These are phyloP conservation scores for Ectemnius continuus DNA, from an alignment of 2,888 invertebrate genomes.

Conservation along the genomic window DNA sequence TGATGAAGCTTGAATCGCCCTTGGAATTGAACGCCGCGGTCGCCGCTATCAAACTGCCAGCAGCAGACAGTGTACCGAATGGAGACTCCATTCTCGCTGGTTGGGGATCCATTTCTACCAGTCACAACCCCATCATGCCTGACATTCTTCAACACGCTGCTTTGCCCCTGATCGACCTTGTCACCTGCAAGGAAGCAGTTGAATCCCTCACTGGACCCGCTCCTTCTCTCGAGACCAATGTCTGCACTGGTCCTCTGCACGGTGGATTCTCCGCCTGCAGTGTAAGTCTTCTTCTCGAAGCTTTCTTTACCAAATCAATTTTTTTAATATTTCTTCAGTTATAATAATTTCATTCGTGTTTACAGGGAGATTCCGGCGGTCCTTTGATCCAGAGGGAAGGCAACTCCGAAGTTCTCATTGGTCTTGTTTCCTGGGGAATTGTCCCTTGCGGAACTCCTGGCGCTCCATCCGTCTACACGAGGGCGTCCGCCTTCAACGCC, in stretches of 20 bases:
- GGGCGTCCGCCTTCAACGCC: conserved; percentile 68
- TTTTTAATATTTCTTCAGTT: neutral
- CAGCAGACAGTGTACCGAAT: conserved; percentile 53
- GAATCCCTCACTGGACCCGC: conserved; percentile 52
- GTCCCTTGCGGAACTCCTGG: conserved; percentile 72
- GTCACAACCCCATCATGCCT: conserved; percentile 61
- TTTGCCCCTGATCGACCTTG: conserved; percentile 65
- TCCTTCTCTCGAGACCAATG: conserved; percentile 67
- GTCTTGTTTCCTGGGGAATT: conserved; percentile 76
- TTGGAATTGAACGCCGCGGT: conserved; percentile 71
- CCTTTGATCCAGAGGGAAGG: conserved; percentile 63
- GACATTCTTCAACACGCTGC: conserved; percentile 67
- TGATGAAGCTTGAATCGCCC: conserved; percentile 63
- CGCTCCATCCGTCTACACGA: conserved; percentile 75
- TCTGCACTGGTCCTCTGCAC: conserved; percentile 78
- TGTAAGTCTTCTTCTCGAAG: conserved; percentile 50
- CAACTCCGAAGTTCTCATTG: conserved; percentile 60
- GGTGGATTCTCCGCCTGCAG: conserved; percentile 78
- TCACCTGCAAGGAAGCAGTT: conserved; percentile 59
- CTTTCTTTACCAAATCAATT: neutral
- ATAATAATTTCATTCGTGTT: neutral
- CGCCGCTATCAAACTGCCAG: conserved; percentile 74
- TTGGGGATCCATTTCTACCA: conserved; percentile 78
- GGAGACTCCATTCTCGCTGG: conserved; percentile 76
- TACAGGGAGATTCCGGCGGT: conserved; percentile 74